Evolutionary conservation across 2,888 invertebrate species (phyloP), one percentile per base, ranked within the genome.

Genomic region (Parelbella ahira): DNA sequence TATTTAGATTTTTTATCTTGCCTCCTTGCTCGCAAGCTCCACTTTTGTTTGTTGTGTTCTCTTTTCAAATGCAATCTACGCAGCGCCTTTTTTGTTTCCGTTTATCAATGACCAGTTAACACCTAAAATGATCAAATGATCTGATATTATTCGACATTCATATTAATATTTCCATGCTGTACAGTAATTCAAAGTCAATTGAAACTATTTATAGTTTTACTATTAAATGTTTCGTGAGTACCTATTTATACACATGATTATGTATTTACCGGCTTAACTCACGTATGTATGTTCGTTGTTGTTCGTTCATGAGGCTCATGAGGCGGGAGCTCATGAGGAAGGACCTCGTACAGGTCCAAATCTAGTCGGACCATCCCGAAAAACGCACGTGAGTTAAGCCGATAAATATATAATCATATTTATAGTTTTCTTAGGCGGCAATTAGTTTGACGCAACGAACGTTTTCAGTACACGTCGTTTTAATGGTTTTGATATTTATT

Each of bases 1-100:
- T 54, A 65, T 69, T 64, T 59, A 27, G 42, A 52, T 59, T 58
- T 63, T 64, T 59, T 59, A 47, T 48, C 49, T 49, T 37, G 39
- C 41, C 42, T 37, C 37, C 37, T 41, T 45, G 47, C 46, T 47
- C 39, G 28, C 42, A 39, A 49, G 45, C 37, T 33, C 37, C 47
- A 44, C 29, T 43, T 30, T 50, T 52, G 37, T 47, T 41, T 43
- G 37, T 39, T 27, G 25, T 24, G 12, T 47, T 47, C 33, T n/a
- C 18, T 6, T 21, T 27, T 44, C 19, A 13, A 33, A 39, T 20
- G 25, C 39, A 39, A 39, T 24, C 24, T n/a, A 20, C 7, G 7
- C 24, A n/a, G 2, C 3, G 15, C 11, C 13, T n/a, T 4, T 10
- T 19, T 18, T 37, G 23, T 19, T 38, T 15, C 11, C 20, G 25